A percentile compares a stretch with the other conserved stretches of the same genome.
These are phyloP conservation scores for Setophaga petechia DNA, from an alignment of 2,113 vertebrate species.

Conservation along the genomic window DNA sequence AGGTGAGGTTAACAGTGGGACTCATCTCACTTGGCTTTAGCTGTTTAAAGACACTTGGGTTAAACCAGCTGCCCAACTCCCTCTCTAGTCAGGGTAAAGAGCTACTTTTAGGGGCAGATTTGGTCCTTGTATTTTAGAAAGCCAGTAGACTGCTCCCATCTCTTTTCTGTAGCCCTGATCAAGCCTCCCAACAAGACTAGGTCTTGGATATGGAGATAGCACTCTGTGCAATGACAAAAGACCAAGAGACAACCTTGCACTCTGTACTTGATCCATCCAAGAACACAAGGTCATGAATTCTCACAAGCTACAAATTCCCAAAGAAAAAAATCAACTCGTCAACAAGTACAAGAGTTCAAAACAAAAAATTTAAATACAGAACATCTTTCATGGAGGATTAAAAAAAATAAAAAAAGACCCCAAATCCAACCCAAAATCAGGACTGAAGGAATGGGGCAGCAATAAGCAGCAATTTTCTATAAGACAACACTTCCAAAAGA, in stretches of 20 bases:
- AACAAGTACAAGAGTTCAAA: background rate
- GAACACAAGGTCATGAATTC: background rate
- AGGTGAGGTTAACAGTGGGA: background rate
- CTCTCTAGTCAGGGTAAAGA: background rate
- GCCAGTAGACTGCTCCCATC: background rate
- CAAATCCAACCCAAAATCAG: background rate
- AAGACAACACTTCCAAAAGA: background rate
- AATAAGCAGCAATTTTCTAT: background rate
- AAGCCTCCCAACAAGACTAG: background rate
- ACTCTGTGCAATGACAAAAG: background rate
- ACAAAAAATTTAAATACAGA: background rate
- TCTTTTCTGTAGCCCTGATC: background rate
- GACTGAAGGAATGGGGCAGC: rapidly evolving
- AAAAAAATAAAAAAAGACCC: background rate
- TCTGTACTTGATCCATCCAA: background rate
- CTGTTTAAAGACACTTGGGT: background rate
- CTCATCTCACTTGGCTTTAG: background rate
- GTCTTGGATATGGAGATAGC: background rate
- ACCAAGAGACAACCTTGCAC: too few relatives aligned
- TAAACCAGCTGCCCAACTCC: background rate
- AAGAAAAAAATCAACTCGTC: background rate
- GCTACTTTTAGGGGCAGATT: background rate
- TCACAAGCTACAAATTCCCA: background rate
- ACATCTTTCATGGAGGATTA: background rate
- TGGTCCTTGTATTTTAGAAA: background rate